Evolutionary conservation across 2,113 vertebrate genomes (phyloP), one percentile per base, ranked within the genome.

Genomic region (Typhlomys cinereus): DNA sequence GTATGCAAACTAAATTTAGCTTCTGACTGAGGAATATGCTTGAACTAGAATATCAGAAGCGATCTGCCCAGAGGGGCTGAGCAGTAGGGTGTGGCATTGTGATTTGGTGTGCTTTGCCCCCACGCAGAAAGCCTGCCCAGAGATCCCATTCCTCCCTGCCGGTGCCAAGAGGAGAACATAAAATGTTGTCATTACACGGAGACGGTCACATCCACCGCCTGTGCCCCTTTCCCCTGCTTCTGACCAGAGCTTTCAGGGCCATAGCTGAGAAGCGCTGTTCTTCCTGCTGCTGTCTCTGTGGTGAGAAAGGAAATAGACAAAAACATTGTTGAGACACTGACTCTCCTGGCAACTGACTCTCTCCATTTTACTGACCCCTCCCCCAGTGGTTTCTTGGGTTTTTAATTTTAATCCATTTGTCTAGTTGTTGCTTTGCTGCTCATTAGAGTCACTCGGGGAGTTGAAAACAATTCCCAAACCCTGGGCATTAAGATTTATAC

Each of bases 181-280:
- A 74, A 36, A 59, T 13, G 2, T 1, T 27, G 59, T 31, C 12
- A 3, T 29, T 12, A 62, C 81, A 3, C 0, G 0, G 5, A 74
- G 61, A 57, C 9, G 2, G 81, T 25, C 71, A n/a, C 4, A 54
- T 23, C 76, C 36, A 15, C 10, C 0, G 7, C 46, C 46, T 31
- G n/a, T n/a, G 31, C 7, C 5, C n/a, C 1, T 27, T 29, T 23
- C 48, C 44, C 84, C 48, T 76, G 31, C 50, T 31, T 23, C 59
- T 69, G 31, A 66, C 9, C 0, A 7, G 44, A 79, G 34, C 36
- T 25, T 75, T 80, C 25, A 2, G 62, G 21, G 18, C 18, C 39
- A 10, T 27, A 11, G 20, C 46, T 61, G 59, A 41, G 34, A 70
- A 59, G 85, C 25, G 44, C 17, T 6, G 52, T 46, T 75, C 39